Percentiles rank a stretch among this genome's conserved stretches.
Evolutionary conservation across 2,888 invertebrate species (phyloP).

Genomic region (Sussaba pulchella): DNA sequence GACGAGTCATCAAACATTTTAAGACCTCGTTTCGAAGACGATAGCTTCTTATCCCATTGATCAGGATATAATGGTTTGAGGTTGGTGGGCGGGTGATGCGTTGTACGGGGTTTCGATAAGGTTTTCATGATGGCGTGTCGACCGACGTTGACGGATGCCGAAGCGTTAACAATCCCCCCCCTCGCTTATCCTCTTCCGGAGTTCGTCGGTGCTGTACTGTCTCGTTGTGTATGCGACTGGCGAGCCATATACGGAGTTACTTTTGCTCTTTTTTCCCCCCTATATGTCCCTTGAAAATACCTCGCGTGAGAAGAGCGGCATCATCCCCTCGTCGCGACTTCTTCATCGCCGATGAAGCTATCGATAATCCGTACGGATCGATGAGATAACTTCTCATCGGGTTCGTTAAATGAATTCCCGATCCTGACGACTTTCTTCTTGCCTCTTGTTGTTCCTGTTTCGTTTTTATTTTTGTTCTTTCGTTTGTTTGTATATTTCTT

Average conservation of each 20-base stretch:
- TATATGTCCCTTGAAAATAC: conserved; percentile 2
- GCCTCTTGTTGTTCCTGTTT: too few species aligned
- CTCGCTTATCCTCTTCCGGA: conserved; percentile 40
- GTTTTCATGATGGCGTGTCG: conserved; percentile 66
- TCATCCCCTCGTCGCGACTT: conserved; percentile 51
- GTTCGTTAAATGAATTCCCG: conserved; percentile 78
- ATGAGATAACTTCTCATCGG: conserved; percentile 75
- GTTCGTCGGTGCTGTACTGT: conserved; percentile 8
- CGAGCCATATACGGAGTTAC: conserved; percentile 37
- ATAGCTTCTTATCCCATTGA: conserved; percentile 18
- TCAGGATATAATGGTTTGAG: conserved; percentile 35
- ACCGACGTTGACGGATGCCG: conserved; percentile 72
- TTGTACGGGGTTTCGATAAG: conserved; percentile 36
- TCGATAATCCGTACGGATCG: conserved; percentile 77
- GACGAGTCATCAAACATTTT: conserved; percentile 32
- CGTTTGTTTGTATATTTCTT: too few species aligned
- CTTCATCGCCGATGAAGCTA: conserved; percentile 38
- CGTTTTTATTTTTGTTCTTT: too few species aligned
- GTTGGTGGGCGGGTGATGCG: conserved; percentile 12
- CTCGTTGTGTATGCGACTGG: conserved; percentile 15
- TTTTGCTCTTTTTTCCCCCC: conserved; percentile 20
- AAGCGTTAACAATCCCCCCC: conserved; percentile 71
- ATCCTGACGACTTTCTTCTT: conserved; percentile 23
- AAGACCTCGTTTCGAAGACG: not conserved
- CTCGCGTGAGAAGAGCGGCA: conserved; percentile 29